Evolutionary conservation across 2,888 invertebrate genomes (phyloP).

Genomic region (Lycaena phlaeas): DNA sequence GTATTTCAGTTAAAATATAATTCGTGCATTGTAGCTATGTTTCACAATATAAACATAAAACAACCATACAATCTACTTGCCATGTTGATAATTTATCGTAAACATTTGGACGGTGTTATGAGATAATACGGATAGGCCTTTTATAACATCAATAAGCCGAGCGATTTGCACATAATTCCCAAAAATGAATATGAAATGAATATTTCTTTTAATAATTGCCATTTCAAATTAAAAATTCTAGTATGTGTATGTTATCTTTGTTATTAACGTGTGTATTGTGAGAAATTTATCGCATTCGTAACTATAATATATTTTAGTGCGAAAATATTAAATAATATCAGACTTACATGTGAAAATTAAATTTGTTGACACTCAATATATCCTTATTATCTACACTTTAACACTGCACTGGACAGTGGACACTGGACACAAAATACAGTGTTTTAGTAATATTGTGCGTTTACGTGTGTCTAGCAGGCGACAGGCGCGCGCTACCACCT

Average conservation of each 20-base stretch:
- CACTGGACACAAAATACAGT: constrained; percentile 23
- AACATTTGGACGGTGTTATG: constrained; percentile 15
- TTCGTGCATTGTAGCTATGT: too few relatives aligned
- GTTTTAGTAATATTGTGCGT: constrained; percentile 27
- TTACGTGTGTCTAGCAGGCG: constrained; percentile 37
- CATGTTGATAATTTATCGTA: constrained; percentile 23
- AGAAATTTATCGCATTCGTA: neutral
- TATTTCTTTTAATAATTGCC: too few relatives aligned
- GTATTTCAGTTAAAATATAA: too few relatives aligned
- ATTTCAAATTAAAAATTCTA: too few relatives aligned
- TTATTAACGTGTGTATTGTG: too few relatives aligned
- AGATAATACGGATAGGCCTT: neutral
- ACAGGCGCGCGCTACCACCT: constrained; percentile 44
- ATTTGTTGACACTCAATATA: neutral
- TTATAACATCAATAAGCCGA: neutral
- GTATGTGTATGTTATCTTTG: too few relatives aligned
- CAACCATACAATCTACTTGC: constrained; percentile 18
- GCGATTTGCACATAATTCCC: too few relatives aligned
- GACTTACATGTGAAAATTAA: constrained; percentile 5
- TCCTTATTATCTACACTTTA: constrained; percentile 8
- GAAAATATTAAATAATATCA: neutral
- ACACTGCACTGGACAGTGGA: constrained; percentile 16
- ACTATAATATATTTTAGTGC: neutral
- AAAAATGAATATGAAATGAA: too few relatives aligned
- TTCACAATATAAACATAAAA: constrained; percentile 22